These are phyloP conservation scores for Epirrhoe alternata DNA, from an alignment of 2,888 invertebrate species.

Conservation along the genomic window DNA sequence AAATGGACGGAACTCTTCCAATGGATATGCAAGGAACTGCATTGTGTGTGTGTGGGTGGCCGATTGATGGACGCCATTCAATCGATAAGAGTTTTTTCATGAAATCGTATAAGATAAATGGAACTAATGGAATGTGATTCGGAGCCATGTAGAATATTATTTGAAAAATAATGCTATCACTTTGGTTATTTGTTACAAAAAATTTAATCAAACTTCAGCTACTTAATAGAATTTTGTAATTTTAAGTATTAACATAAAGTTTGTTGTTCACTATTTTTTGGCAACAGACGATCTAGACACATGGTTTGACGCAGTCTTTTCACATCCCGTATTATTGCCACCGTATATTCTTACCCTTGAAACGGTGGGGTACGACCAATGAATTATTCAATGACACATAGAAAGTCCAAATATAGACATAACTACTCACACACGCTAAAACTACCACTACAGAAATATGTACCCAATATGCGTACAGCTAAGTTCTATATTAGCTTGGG, in stretches of 20 bases:
- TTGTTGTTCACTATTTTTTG: not conserved
- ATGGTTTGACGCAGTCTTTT: constrained; percentile 4
- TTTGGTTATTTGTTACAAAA: not conserved
- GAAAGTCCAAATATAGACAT: constrained; percentile 82
- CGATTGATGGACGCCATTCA: constrained; percentile 57
- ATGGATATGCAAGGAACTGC: constrained; percentile 82
- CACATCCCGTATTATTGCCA: constrained; percentile 47
- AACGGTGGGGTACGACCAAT: constrained; percentile 80
- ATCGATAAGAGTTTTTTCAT: constrained; percentile 54
- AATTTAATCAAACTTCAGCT: not conserved
- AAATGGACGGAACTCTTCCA: constrained; percentile 78
- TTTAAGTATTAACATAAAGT: not conserved
- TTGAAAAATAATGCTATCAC: not conserved
- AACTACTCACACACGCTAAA: constrained; percentile 65
- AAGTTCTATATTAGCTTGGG: constrained; percentile 75
- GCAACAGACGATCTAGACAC: not conserved
- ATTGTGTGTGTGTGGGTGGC: constrained; percentile 67
- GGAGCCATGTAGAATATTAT: not conserved
- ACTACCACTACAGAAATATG: constrained; percentile 63
- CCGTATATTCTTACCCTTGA: constrained; percentile 83
- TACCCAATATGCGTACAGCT: constrained; percentile 59
- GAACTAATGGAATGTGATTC: not conserved
- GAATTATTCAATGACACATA: constrained; percentile 84
- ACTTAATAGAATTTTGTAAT: not conserved
- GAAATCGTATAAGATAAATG: constrained; percentile 36